Base-by-base conservation (phyloP, 2,113 vertebrate species). In the Salvelinus fontinalis region DNA sequence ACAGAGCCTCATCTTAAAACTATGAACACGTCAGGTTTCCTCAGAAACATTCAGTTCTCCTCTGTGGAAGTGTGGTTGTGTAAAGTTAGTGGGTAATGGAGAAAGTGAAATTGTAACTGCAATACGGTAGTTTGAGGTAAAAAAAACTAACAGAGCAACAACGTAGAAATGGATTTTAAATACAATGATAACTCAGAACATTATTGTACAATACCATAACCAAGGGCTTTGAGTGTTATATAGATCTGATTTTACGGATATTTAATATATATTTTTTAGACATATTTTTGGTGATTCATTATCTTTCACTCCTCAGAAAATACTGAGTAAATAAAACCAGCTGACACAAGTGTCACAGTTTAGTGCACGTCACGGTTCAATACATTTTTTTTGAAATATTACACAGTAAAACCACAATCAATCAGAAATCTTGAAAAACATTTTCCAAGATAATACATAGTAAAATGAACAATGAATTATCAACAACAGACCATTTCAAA, bases 1-100 rank as follows among this genome's bases (percentile, higher is more conserved):
- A 77, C 69, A 65, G 57, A 0, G 70, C 87, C 84, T 81, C 78
- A 44, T 44, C 39, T 44, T 9, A 44, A 44, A 44, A 72, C 86
- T 44, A 44, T 44, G 39, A 44, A 44, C 9, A 11, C 9, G 9
- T 44, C 39, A 57, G 54, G 54, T 14, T 57, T 57, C 18, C 54
- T 18, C 54, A 62, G 5, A 62, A 62, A n/a, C 59, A 62, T 62
- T 71, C 24, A 62, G 54, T 81, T 79, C 70, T 79, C 70, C 76
- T 89, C 65, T 79, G 75, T 54, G 83, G 69, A 77, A 71, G 70
- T 86, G 85, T 68, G 85, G 86, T 89, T 87, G 74, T 80, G 84
- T 70, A 86, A 86, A 83, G 85, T 91, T 90, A 84, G 64, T 76
- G 81, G 79, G 82, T 84, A 84, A 88, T 54, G 54, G 87, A 89